Percentiles rank a stretch among this genome's conserved stretches.
phyloP scores from a whole-genome alignment of 1,140 invertebrate species.

The Xylocopa sonorina region DNA sequence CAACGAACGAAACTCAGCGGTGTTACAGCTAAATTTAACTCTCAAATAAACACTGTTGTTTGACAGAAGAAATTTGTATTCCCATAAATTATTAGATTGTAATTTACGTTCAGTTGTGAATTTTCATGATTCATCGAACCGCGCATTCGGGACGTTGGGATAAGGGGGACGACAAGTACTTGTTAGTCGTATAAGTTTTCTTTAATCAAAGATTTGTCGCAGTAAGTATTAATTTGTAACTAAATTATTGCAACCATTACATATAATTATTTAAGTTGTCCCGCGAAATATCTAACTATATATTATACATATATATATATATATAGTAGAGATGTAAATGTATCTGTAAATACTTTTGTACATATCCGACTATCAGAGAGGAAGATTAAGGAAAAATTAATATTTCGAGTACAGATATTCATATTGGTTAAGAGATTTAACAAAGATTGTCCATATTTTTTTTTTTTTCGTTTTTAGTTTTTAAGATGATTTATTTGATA shows the following conservation, averaged over 20 bases:
- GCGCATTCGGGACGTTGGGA: too few relatives aligned
- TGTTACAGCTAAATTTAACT: too few relatives aligned
- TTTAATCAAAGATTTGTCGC: constrained; percentile 76
- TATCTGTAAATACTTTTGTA: constrained; percentile 75
- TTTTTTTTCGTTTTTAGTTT: constrained; percentile 55
- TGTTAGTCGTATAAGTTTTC: constrained; percentile 66
- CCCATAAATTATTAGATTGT: too few relatives aligned
- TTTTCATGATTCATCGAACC: too few relatives aligned
- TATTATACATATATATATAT: constrained; percentile 69
- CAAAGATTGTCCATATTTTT: constrained; percentile 60
- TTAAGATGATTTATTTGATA: constrained; percentile 41
- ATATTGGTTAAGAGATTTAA: constrained; percentile 61
- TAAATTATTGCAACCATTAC: constrained; percentile 70
- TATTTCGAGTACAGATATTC: constrained; percentile 58
- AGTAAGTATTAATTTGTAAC: constrained; percentile 66
- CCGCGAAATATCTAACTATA: constrained; percentile 58
- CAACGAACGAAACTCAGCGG: too few relatives aligned
- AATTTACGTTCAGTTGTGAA: too few relatives aligned
- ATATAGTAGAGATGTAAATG: constrained; percentile 72
- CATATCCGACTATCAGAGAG: constrained; percentile 65
- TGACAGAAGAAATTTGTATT: too few relatives aligned
- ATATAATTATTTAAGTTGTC: constrained; percentile 59
- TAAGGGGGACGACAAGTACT: too few relatives aligned
- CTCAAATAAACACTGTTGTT: too few relatives aligned
- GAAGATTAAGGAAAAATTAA: constrained; percentile 57